phyloP scores from a whole-genome alignment of 2,113 vertebrate species.

The Bostrychus sinensis region DNA sequence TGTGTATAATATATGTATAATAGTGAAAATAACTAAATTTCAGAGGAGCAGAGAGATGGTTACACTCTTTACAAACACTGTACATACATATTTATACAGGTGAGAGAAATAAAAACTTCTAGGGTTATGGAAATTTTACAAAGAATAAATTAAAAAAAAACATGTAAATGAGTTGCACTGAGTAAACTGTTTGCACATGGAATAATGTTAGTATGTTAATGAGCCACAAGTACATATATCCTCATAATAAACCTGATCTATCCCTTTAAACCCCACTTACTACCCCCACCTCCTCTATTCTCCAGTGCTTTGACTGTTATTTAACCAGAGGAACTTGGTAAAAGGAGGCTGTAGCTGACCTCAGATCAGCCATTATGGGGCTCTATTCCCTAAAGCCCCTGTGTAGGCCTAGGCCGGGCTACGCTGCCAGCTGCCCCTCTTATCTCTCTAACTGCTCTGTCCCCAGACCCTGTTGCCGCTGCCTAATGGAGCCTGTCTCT shows the following conservation, averaged over 20 bases:
- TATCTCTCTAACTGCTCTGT: slow-evolving; percentile 71
- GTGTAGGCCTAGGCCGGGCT: slow-evolving; percentile 68
- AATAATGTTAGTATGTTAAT: too few species aligned
- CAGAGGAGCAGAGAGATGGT: too few species aligned
- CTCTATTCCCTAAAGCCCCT: slow-evolving; percentile 79
- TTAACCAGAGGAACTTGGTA: slow-evolving; percentile 73
- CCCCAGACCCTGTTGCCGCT: slow-evolving; percentile 65
- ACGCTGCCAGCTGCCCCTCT: slow-evolving; percentile 58
- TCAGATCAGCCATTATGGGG: slow-evolving; percentile 76
- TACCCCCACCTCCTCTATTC: slow-evolving; percentile 2
- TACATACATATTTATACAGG: too few species aligned
- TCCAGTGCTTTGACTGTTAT: slow-evolving; percentile 62
- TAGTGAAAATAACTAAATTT: too few species aligned
- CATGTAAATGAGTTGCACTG: too few species aligned
- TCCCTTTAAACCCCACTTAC: slow-evolving; percentile 6
- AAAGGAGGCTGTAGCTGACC: slow-evolving; percentile 73
- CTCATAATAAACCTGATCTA: neutral
- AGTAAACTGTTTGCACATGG: too few species aligned
- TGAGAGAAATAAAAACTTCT: too few species aligned
- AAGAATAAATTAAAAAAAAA: too few species aligned
- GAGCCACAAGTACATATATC: too few species aligned
- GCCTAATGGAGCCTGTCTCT: slow-evolving; percentile 77
- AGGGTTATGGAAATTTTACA: too few species aligned
- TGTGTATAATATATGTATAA: too few species aligned
- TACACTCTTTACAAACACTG: too few species aligned